Percentiles rank a stretch among this genome's conserved stretches.
Conservation (phyloP, 2,797 vertebrate genomes). For the Megaceryle alcyon region DNA sequence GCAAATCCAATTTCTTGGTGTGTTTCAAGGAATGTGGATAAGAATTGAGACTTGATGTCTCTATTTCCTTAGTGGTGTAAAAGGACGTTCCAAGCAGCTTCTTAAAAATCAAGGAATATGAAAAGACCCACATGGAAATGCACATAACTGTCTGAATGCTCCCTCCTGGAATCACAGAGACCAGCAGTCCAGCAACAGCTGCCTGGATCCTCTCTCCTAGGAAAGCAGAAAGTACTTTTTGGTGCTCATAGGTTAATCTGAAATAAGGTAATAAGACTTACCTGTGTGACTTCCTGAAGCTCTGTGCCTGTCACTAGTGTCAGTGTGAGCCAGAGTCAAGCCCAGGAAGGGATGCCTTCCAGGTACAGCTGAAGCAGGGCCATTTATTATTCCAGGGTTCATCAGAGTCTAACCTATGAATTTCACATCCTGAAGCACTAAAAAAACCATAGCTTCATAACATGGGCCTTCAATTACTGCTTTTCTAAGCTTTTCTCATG, state of each 20-base stretch:
- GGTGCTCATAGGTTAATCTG: not conserved
- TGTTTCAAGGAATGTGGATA: not conserved
- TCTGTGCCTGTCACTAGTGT: not conserved
- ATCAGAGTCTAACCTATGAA: not conserved
- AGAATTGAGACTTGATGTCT: not conserved
- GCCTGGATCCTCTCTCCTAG: not conserved
- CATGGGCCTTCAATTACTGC: not conserved
- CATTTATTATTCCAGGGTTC: not conserved
- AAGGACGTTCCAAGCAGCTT: not conserved
- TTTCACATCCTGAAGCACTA: not conserved
- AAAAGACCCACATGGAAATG: not conserved
- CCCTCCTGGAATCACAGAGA: not conserved
- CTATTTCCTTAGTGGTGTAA: not conserved
- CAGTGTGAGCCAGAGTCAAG: not conserved
- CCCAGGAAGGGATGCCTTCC: not conserved
- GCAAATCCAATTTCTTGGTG: not conserved
- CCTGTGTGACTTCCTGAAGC: not conserved
- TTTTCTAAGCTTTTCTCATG: not conserved
- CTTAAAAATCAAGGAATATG: not conserved
- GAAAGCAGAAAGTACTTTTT: not conserved
- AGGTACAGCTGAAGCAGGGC: not conserved
- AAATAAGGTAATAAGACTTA: not conserved
- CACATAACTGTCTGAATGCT: fast-evolving
- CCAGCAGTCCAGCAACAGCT: not conserved
- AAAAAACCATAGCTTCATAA: not conserved